phyloP scores from a whole-genome alignment of 2,797 vertebrate genomes.

The Poeciliopsis paucimaculata region DNA sequence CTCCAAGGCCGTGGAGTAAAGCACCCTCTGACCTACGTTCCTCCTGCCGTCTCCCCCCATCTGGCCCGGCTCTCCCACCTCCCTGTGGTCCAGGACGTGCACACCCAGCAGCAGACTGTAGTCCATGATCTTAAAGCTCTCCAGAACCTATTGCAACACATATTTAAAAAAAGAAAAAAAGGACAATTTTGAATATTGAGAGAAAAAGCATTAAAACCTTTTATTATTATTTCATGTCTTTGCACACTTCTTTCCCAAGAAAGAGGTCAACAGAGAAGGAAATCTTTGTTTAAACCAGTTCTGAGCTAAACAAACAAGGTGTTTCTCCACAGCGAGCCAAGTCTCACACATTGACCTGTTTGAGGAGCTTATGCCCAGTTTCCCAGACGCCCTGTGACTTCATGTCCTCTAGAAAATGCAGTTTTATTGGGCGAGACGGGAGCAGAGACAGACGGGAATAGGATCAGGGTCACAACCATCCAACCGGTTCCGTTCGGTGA shows the following conservation, averaged over 20 bases:
- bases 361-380: slow-evolving; percentile 58
- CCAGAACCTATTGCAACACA: slow-evolving; percentile 85
- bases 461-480: slow-evolving; percentile 20
- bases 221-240: slow-evolving; percentile 15
- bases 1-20: slow-evolving; percentile 98
- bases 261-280: slow-evolving; percentile 36
- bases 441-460: slow-evolving; percentile 17
- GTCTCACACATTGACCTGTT: slow-evolving; percentile 66
- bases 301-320: slow-evolving; percentile 66
- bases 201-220: slow-evolving; percentile 3
- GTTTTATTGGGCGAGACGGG: slow-evolving; percentile 23
- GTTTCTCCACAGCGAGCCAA: slow-evolving; percentile 66
- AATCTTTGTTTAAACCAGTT: slow-evolving; percentile 50
- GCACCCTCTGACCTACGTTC: slow-evolving; percentile 89
- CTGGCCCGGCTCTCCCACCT: slow-evolving; percentile 84
- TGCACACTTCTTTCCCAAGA: slow-evolving; percentile 17
- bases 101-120: slow-evolving; percentile 96
- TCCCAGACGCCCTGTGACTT: slow-evolving; percentile 51
- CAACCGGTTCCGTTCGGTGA: slow-evolving; percentile 34
- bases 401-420: slow-evolving; percentile 23
- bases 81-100: slow-evolving; percentile 88
- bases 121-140: slow-evolving; percentile 99
- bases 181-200: not conserved
- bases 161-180: not conserved
- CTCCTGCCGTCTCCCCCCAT: slow-evolving; percentile 84